Evolutionary conservation across 35 echinoderm and acorn worm species (phyloP).

Genomic region (Hemicentrotus pulcherrimus): DNA sequence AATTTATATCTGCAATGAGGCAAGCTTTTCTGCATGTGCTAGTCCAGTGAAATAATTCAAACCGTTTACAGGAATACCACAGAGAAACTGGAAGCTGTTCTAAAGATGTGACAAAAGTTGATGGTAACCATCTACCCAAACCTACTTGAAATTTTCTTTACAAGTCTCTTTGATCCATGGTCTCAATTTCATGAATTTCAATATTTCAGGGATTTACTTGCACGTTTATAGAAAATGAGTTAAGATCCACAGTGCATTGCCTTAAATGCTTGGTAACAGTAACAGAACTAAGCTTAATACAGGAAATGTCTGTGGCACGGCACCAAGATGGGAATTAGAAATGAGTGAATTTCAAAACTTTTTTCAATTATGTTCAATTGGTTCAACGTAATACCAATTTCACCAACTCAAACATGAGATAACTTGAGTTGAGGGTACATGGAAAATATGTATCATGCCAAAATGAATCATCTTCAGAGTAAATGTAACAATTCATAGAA

Average conservation of each 20-base stretch:
- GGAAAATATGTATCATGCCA: neutral
- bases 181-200: neutral
- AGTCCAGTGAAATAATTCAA: neutral
- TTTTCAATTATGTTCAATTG: neutral
- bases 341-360: neutral
- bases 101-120: neutral
- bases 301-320: neutral
- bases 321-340: neutral
- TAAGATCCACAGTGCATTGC: neutral
- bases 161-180: too few species aligned
- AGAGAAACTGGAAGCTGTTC: neutral
- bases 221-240: neutral
- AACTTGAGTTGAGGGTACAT: neutral
- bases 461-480: neutral
- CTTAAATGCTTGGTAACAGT: neutral
- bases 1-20: neutral
- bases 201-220: neutral
- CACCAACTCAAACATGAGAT: neutral
- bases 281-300: neutral
- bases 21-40: neutral
- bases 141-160: too few species aligned
- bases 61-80: neutral
- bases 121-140: too few species aligned
- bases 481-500: neutral
- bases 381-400: neutral